Evolutionary conservation across 1,140 invertebrate genomes (phyloP), one percentile per base, ranked within the genome.

Genomic region (Parapsyche elsis): DNA sequence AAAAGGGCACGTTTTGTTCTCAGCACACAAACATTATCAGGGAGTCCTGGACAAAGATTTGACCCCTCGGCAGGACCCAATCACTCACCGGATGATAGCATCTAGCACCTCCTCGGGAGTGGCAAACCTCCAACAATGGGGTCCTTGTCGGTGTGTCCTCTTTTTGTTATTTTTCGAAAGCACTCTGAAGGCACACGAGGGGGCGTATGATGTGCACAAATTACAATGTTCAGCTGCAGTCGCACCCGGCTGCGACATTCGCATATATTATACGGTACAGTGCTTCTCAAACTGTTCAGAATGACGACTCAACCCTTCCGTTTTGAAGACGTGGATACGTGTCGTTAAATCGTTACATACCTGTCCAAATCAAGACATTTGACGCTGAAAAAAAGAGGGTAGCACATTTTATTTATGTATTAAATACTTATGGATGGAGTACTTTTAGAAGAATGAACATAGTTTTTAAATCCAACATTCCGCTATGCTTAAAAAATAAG

Each of bases 171-270:
- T 53, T 53, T 53, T 53, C 16, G 2, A 53, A 53, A 53, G 10
- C 10, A 53, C 49, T 12, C 10, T 1, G 49, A 53, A 53, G 49
- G 49, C 49, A 53, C 12, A 67, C 61, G 61, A 67, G 61, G 19
- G 19, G 61, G 61, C 61, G 61, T 67, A 67, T 10, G 61, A 67
- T 67, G 19, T 67, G 61, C 61, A 67, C 61, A 53, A 53, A 53
- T 53, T 53, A 53, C 49, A 67, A 67, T 67, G 24, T 67, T 67
- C 61, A 23, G 61, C 61, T 23, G 61, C 61, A 23, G 1, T 67
- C 2, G 24, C 21, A 38, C 30, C n/a, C 61, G 61, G 61, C 16
- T 53, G 49, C 49, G 49, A 53, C 49, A 16, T 12, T 53, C 49
- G 49, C 49, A 53, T 53, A 53, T 12, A 53, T 53, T 53, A 53